phyloP scores from a whole-genome alignment of 2,797 vertebrate genomes.

The Rhadinocentrus ornatus region DNA sequence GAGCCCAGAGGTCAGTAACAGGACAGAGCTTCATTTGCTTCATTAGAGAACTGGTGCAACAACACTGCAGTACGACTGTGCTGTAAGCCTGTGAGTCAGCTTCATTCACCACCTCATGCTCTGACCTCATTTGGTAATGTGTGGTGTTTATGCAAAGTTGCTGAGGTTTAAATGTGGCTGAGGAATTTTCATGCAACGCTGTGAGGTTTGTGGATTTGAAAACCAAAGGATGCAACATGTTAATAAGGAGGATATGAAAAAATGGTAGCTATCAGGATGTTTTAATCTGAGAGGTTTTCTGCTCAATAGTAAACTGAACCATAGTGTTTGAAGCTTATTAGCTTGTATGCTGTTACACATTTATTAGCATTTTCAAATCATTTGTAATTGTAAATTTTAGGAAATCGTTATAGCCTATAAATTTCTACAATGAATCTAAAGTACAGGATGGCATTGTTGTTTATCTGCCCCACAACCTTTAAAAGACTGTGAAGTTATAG shows the following conservation, averaged over 20 bases:
- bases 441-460: slow-evolving; percentile 6
- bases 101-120: slow-evolving; percentile 34
- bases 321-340: neutral
- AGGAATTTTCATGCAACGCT: neutral
- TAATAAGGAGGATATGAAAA: too few species aligned
- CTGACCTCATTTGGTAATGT: slow-evolving; percentile 37
- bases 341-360: neutral
- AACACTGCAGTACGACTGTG: slow-evolving; percentile 5
- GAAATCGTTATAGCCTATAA: neutral
- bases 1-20: slow-evolving; percentile 41
- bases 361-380: too few species aligned
- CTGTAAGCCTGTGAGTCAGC: slow-evolving; percentile 42
- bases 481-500: slow-evolving; percentile 12
- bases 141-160: slow-evolving; percentile 21
- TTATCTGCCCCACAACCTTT: neutral
- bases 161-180: slow-evolving; percentile 19
- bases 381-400: too few species aligned
- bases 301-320: too few species aligned
- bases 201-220: slow-evolving; percentile 7
- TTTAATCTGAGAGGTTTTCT: neutral
- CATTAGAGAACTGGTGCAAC: slow-evolving; percentile 39
- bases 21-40: slow-evolving; percentile 41
- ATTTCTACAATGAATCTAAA: neutral
- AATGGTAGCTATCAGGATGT: neutral
- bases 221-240: neutral